Evolutionary conservation across 2,113 vertebrate species (phyloP).

Genomic region (Prionailurus viverrinus): DNA sequence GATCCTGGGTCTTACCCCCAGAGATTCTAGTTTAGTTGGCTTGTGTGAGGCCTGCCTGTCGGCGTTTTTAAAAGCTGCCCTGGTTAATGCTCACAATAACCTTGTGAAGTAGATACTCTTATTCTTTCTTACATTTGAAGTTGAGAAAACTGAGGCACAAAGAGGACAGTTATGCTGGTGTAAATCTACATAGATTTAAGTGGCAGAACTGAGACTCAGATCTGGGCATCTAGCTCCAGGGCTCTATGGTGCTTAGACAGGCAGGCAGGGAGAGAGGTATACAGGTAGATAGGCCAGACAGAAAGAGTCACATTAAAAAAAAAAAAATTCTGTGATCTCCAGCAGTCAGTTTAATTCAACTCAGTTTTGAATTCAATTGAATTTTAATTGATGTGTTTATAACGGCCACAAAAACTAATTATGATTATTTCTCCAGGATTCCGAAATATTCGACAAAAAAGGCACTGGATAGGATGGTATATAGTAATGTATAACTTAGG

Average conservation of each 20-base stretch:
- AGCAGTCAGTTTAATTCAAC: background rate
- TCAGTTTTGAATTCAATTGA: constrained; percentile 42
- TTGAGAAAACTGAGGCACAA: constrained; percentile 20
- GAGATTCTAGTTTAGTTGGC: background rate
- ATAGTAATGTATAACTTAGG: background rate
- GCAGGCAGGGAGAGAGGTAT: accelerated
- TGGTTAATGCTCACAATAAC: background rate
- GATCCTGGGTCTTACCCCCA: background rate
- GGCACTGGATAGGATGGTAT: background rate
- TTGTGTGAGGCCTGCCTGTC: background rate
- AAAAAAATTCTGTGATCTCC: background rate
- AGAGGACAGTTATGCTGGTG: background rate
- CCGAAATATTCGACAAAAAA: constrained; percentile 40
- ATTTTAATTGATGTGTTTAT: constrained; percentile 40
- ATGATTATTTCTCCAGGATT: background rate
- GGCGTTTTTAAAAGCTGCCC: background rate
- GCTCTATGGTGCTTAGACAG: background rate
- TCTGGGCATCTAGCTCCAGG: background rate
- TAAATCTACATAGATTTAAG: background rate
- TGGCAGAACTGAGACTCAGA: background rate
- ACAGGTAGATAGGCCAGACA: background rate
- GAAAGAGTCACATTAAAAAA: background rate
- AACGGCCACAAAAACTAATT: constrained; percentile 13
- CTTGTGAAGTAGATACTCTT: background rate
- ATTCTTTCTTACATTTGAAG: constrained; percentile 8